A percentile compares a stretch with the other conserved stretches of the same genome.
Conservation (phyloP, 2,797 vertebrate genomes). For the Percopsis omiscomaycus region DNA sequence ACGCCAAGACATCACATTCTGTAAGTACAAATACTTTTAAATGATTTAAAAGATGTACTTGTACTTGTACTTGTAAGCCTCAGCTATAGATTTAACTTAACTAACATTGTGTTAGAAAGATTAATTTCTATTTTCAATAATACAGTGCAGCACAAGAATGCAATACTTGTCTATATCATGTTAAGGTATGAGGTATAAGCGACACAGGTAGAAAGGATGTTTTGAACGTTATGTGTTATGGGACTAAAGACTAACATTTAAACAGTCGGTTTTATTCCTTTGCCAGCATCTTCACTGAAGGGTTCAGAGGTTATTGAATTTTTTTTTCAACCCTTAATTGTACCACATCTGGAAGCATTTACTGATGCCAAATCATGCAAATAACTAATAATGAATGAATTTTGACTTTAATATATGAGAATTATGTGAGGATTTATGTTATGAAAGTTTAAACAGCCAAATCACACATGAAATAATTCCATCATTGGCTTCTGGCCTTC, state of each 20-base stretch:
- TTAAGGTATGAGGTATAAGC: no score
- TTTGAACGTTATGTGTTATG: no score
- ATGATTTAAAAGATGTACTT: no score
- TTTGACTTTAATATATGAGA: neutral
- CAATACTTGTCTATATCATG: no score
- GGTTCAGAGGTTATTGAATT: neutral
- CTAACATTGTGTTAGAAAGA: no score
- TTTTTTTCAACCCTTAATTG: neutral
- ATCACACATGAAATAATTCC: conserved; percentile 2
- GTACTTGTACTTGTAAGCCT: no score
- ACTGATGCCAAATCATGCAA: neutral
- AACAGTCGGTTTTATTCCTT: neutral
- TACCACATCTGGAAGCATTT: no score
- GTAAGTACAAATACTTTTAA: conserved; percentile 58
- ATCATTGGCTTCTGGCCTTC: conserved; percentile 14
- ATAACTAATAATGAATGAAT: neutral
- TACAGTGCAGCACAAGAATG: no score
- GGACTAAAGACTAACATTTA: neutral
- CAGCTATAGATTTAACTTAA: no score
- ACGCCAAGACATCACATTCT: conserved; percentile 16
- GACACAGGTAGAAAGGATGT: no score
- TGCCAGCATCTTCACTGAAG: neutral
- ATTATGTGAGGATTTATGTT: neutral
- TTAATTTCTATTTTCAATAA: no score
- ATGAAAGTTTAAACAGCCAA: neutral